These are phyloP conservation scores for Trachelus iudaicus DNA, from an alignment of 2,888 invertebrate genomes.

Conservation along the genomic window DNA sequence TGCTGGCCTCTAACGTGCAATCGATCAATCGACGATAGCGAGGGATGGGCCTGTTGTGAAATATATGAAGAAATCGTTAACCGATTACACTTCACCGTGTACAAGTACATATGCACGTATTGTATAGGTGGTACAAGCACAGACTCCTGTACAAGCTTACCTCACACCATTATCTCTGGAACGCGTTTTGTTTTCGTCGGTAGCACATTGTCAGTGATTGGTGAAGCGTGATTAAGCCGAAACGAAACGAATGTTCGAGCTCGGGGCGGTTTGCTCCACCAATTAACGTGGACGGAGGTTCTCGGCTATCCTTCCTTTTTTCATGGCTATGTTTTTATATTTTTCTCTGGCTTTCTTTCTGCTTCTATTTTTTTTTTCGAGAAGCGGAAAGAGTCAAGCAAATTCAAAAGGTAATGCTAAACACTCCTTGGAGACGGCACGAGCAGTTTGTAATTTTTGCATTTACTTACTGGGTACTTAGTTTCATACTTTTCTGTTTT, in stretches of 20 bases:
- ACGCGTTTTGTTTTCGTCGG: conserved; percentile 1
- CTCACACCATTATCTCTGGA: background rate
- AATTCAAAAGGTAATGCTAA: background rate
- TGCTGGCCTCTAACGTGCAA: background rate
- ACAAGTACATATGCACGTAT: background rate
- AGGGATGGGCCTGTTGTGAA: background rate
- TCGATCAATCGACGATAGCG: background rate
- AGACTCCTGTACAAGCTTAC: background rate
- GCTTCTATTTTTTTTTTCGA: background rate
- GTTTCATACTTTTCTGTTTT: background rate
- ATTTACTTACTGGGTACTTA: background rate
- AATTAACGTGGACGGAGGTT: background rate
- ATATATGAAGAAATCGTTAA: background rate
- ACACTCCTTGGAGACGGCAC: background rate
- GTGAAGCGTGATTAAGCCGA: conserved; percentile 3
- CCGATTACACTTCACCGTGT: background rate
- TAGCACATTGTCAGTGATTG: background rate
- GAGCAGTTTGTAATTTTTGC: background rate
- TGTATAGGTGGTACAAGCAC: background rate
- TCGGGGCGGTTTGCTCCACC: background rate
- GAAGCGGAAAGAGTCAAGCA: background rate
- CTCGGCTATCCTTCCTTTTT: background rate
- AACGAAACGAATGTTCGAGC: conserved; percentile 4
- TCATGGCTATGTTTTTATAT: background rate
- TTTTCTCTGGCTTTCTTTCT: background rate